These are phyloP conservation scores for Triplophysa dalaica DNA, from an alignment of 2,113 vertebrate species.

Conservation along the genomic window DNA sequence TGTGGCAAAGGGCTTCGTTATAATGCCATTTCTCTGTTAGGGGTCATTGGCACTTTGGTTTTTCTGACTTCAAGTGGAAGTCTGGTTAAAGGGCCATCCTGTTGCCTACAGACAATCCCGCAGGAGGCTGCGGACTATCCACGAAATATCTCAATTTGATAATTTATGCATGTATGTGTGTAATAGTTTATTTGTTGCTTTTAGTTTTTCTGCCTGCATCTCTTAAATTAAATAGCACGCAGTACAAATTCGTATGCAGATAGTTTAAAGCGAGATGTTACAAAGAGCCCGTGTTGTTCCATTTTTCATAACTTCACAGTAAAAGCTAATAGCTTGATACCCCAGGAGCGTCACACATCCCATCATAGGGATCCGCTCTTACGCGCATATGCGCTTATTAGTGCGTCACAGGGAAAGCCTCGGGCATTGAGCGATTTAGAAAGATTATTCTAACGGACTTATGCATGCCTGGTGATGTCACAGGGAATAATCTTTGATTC, in stretches of 20 bases:
- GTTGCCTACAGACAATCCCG: neutral
- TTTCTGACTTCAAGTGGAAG: constrained; percentile 50
- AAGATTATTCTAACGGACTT: constrained; percentile 24
- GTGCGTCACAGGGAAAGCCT: constrained; percentile 10
- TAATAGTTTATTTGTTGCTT: constrained; percentile 6
- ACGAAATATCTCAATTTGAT: neutral
- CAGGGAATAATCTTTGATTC: constrained; percentile 27
- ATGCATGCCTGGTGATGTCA: constrained; percentile 36
- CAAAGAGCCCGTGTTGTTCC: neutral
- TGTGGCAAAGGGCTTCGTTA: constrained; percentile 48
- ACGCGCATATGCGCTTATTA: neutral
- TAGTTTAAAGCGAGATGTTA: constrained; percentile 12
- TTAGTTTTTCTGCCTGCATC: constrained; percentile 10
- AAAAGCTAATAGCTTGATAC: constrained; percentile 21
- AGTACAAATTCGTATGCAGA: constrained; percentile 18
- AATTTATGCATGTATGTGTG: constrained; percentile 14
- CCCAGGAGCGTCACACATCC: constrained; percentile 3
- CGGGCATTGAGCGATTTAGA: constrained; percentile 10
- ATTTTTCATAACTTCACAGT: constrained; percentile 12
- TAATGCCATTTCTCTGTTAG: constrained; percentile 56
- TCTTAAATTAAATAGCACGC: constrained; percentile 4
- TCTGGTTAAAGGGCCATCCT: neutral
- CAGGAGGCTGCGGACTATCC: neutral
- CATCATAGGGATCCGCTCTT: neutral
- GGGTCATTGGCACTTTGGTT: constrained; percentile 53